A percentile compares a stretch with the other conserved stretches of the same genome.
Conservation (phyloP, 2,888 invertebrate genomes). For the Panzeria rudis region DNA sequence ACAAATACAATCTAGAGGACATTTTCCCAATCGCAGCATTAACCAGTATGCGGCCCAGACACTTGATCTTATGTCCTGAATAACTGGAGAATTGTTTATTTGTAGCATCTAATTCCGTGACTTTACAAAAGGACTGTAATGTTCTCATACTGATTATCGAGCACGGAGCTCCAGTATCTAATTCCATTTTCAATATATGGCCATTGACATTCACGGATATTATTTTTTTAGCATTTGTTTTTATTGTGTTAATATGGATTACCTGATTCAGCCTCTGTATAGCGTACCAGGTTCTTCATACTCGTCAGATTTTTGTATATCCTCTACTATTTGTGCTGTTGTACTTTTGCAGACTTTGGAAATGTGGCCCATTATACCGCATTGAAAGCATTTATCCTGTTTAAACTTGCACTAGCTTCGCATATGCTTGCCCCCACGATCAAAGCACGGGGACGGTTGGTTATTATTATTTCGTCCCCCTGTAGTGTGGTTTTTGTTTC, state of each 20-base stretch:
- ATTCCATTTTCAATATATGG: too few species aligned
- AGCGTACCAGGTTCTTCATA: neutral
- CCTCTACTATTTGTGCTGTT: slow-evolving; percentile 1
- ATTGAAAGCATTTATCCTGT: neutral
- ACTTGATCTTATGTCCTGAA: slow-evolving; percentile 35
- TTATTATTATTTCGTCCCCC: too few species aligned
- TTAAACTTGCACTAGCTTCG: slow-evolving; percentile 20
- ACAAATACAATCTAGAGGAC: slow-evolving; percentile 4
- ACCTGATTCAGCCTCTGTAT: too few species aligned
- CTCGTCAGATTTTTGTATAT: neutral
- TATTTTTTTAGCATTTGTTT: neutral
- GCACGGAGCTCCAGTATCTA: neutral
- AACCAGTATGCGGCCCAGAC: too few species aligned
- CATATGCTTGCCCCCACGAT: too few species aligned
- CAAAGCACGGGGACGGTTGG: too few species aligned
- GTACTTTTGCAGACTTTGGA: too few species aligned
- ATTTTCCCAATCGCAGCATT: neutral
- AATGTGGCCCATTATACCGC: slow-evolving; percentile 25
- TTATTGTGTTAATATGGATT: too few species aligned
- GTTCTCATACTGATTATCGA: neutral
- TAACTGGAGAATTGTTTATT: slow-evolving; percentile 19
- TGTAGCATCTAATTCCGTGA: too few species aligned
- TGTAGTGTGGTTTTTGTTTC: too few species aligned
- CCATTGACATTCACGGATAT: neutral
- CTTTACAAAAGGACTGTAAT: too few species aligned